Conservation (phyloP, 1,140 invertebrate genomes). For the Nephotettix cincticeps region DNA sequence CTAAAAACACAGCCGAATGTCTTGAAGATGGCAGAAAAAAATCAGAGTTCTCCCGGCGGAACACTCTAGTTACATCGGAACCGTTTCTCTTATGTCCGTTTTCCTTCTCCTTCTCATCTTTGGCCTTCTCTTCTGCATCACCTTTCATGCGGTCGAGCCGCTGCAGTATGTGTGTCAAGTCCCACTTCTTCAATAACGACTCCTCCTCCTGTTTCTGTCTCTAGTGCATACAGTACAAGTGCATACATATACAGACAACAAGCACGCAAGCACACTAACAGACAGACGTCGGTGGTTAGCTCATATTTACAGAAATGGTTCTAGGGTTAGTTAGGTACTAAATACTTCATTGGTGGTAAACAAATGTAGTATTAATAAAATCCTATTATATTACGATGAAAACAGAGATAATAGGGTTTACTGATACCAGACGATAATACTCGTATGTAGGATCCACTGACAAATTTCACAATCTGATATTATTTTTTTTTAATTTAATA, state of each 20-base stretch:
- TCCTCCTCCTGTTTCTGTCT: constrained; percentile 28
- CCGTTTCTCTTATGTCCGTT: constrained; percentile 38
- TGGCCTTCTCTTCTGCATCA: constrained; percentile 34
- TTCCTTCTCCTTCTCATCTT: constrained; percentile 32
- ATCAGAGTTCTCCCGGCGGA: constrained; percentile 77
- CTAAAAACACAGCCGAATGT: constrained; percentile 67
- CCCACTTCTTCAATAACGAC: constrained; percentile 76
- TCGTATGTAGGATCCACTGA: too few relatives aligned
- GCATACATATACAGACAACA: constrained; percentile 13
- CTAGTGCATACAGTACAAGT: constrained; percentile 16
- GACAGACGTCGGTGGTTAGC: constrained; percentile 14
- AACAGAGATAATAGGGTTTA: too few relatives aligned
- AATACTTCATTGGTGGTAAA: too few relatives aligned
- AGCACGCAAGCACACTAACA: constrained; percentile 20
- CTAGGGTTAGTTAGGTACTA: neutral
- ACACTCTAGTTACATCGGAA: constrained; percentile 55
- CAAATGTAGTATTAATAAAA: too few relatives aligned
- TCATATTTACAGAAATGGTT: constrained; percentile 16
- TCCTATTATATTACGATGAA: too few relatives aligned
- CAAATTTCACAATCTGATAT: too few relatives aligned
- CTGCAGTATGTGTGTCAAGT: constrained; percentile 79
- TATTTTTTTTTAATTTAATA: too few relatives aligned
- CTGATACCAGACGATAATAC: too few relatives aligned
- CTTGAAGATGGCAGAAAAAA: constrained; percentile 65
- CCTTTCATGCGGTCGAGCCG: constrained; percentile 48